Conservation (phyloP, 2,797 vertebrate species). For the Anolis apletophallus region DNA sequence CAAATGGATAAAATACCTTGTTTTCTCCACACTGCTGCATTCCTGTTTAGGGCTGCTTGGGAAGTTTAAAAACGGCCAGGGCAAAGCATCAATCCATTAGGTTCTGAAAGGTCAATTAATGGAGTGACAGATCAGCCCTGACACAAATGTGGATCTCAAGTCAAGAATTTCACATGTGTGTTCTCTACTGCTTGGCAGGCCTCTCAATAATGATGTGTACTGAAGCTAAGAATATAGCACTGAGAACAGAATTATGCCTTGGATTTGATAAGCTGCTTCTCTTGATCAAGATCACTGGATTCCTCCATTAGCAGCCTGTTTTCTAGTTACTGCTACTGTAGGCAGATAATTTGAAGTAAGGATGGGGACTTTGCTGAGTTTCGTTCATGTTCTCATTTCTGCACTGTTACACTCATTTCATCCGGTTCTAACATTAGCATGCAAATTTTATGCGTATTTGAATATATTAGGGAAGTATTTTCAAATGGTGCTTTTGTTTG, state of each 20-base stretch:
- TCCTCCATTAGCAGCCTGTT: neutral
- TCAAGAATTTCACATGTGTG: neutral
- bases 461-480: too few species aligned
- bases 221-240: neutral
- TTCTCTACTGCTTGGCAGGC: neutral
- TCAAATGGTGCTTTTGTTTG: too few species aligned
- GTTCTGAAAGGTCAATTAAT: constrained; percentile 1
- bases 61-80: neutral
- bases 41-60: neutral
- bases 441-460: neutral
- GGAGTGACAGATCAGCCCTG: neutral
- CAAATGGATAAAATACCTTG: neutral
- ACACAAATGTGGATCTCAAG: neutral
- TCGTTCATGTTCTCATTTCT: neutral
- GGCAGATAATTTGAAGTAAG: neutral
- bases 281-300: neutral
- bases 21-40: neutral
- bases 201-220: neutral
- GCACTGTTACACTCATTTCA: neutral
- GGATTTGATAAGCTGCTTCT: neutral
- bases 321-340: neutral
- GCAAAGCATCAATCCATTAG: neutral
- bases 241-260: neutral
- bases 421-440: neutral
- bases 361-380: neutral